Conservation (phyloP, 2,113 vertebrate species). For the Donacobius atricapilla region DNA sequence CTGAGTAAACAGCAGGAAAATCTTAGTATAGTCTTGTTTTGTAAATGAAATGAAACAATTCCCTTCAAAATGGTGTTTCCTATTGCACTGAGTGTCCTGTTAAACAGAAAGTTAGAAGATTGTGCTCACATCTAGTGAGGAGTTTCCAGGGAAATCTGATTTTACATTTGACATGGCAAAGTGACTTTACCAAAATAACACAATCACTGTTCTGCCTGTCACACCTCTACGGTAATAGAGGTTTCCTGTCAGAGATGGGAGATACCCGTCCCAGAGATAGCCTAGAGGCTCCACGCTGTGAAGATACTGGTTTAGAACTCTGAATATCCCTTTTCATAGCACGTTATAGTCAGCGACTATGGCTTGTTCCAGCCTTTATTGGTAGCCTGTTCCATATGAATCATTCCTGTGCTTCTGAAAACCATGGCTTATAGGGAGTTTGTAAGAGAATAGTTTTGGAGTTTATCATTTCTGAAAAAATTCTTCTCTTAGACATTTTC, state of each 20-base stretch:
- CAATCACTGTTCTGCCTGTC: not conserved
- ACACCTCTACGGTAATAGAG: not conserved
- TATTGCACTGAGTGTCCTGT: not conserved
- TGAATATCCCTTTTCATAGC: not conserved
- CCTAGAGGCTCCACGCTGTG: not conserved
- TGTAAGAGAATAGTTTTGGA: not conserved
- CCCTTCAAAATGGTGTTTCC: not conserved
- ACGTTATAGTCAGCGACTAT: not conserved
- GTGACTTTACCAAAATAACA: not conserved
- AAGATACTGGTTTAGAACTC: not conserved
- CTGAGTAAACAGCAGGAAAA: not conserved
- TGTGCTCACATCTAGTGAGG: not conserved
- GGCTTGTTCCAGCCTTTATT: not conserved
- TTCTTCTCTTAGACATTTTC: not conserved
- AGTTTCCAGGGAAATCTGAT: not conserved
- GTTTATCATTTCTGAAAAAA: conserved; percentile 4
- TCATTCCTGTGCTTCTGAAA: not conserved
- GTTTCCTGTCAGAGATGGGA: not conserved
- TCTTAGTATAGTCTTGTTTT: not conserved
- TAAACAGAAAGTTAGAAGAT: not conserved
- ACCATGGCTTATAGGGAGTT: not conserved
- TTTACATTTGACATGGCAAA: not conserved
- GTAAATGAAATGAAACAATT: not conserved
- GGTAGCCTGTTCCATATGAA: not conserved
- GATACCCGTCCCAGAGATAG: not conserved